phyloP scores from a whole-genome alignment of 2,888 invertebrate genomes.

The Platycheirus albimanus region DNA sequence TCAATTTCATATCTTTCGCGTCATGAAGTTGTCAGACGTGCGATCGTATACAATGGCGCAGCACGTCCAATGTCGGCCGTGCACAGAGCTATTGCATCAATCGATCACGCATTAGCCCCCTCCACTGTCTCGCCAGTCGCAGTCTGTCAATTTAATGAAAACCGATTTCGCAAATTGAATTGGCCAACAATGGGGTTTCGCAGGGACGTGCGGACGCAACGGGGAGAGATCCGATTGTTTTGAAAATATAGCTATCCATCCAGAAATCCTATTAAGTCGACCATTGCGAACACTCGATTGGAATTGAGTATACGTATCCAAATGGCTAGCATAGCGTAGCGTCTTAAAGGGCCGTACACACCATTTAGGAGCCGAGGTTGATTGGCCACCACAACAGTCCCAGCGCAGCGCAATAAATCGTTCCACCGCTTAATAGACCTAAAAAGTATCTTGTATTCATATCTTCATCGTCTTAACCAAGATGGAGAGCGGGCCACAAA shows the following conservation, averaged over 20 bases:
- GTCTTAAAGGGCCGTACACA: slow-evolving; percentile 70
- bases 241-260: slow-evolving; percentile 64
- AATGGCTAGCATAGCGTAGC: slow-evolving; percentile 4
- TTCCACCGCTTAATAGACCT: slow-evolving; percentile 71
- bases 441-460: slow-evolving; percentile 50
- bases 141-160: slow-evolving; percentile 73
- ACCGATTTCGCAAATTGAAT: slow-evolving; percentile 74
- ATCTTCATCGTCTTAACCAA: slow-evolving; percentile 53
- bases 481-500: slow-evolving; percentile 40
- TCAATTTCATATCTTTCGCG: slow-evolving; percentile 61
- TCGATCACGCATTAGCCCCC: slow-evolving; percentile 68
- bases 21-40: slow-evolving; percentile 72
- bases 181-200: slow-evolving; percentile 61
- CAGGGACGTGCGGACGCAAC: too few relatives aligned
- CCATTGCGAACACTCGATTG: slow-evolving; percentile 62
- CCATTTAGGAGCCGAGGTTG: slow-evolving; percentile 69
- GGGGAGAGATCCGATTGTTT: slow-evolving; percentile 36
- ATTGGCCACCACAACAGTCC: slow-evolving; percentile 69
- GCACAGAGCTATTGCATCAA: slow-evolving; percentile 64
- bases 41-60: slow-evolving; percentile 69
- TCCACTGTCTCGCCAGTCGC: slow-evolving; percentile 50
- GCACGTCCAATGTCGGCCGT: slow-evolving; percentile 67
- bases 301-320: slow-evolving; percentile 40
- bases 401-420: slow-evolving; percentile 72
- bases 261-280: slow-evolving; percentile 73